Conservation (phyloP, 2,888 invertebrate species). For the Orthonychiurus folsomi region DNA sequence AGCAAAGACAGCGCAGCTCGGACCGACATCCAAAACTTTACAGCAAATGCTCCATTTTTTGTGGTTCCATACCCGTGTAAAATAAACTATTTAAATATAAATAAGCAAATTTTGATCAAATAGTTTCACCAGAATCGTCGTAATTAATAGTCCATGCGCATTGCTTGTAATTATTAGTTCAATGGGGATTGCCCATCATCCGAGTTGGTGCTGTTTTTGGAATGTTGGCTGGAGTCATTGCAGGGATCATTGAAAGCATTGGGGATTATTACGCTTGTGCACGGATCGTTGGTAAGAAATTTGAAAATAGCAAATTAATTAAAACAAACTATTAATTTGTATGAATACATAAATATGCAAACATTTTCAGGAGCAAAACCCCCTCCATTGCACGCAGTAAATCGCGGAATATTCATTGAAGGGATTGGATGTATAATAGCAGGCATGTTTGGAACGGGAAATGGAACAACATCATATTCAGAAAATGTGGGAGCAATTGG, state of each 20-base stretch:
- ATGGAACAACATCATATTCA: conserved; percentile 48
- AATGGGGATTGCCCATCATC: conserved; percentile 44
- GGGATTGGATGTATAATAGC: conserved; percentile 48
- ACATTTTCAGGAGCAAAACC: conserved; percentile 43
- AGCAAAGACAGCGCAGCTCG: background rate
- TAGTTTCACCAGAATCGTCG: too few relatives aligned
- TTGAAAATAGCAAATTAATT: background rate
- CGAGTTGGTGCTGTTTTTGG: conserved; percentile 42
- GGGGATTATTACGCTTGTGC: conserved; percentile 40
- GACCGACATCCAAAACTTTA: background rate
- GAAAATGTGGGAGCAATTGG: conserved; percentile 51
- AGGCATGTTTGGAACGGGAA: conserved; percentile 45
- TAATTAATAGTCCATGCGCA: background rate
- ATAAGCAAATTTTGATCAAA: too few relatives aligned
- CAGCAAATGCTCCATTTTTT: background rate
- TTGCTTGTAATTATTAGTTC: conserved; percentile 42
- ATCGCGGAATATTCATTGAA: conserved; percentile 49
- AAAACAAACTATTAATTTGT: background rate
- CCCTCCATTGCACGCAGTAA: conserved; percentile 49
- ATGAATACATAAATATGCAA: background rate
- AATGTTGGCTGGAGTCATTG: conserved; percentile 43
- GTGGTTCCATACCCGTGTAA: background rate
- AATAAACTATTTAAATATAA: background rate
- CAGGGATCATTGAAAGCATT: conserved; percentile 44
- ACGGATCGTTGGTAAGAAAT: conserved; percentile 42